Evolutionary conservation across 2,888 invertebrate genomes (phyloP), one percentile per base, ranked within the genome.

Genomic region (Conchocele bisecta): DNA sequence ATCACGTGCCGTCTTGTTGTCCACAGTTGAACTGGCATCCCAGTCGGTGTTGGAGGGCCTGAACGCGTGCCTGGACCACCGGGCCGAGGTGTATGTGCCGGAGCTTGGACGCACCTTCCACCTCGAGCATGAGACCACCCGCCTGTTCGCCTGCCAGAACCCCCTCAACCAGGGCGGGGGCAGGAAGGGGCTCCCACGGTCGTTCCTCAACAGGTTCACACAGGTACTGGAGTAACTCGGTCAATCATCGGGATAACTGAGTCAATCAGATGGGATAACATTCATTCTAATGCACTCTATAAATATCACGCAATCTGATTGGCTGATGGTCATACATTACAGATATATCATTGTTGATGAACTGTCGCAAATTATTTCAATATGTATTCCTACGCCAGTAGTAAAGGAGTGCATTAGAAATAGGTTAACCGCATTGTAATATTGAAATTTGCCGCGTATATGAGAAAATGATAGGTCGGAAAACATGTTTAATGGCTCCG

Each of bases 11-110:
- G n/a, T n/a, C 26, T 39, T 58, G 17, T 48, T 6, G 42, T 44
- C 83, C 88, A 33, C 85, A 93, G 93, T 92, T 99, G 79, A 99
- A 99, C 93, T 99, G 76, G 99, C 99, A 0, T 98, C 99, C 0
- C 99, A 99, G 91, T 97, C 98, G 0, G 99, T 99, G 0, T 92
- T 99, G 15, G 99, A 99, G 93, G 99, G 99, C 29, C 93, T 99
- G 3, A 99, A 99, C 90, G 99, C 99, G 0, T 98, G 99, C 87
- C 93, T 99, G 63, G 99, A 99, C 93, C 99, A 99, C 90, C 93
- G 99, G 85, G 97, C 97, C 0, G 97, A 98, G 92, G 94, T 99
- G 24, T 99, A 94, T 89, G 95, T 99, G 65, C 98, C 99, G 0
- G 99, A 99, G 92, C 92, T 99, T 13, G 96, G 95, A 51, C 94